Evolutionary conservation across 2,113 vertebrate species (phyloP), one percentile per base, ranked within the genome.

Genomic region (Coracopsis vasa): DNA sequence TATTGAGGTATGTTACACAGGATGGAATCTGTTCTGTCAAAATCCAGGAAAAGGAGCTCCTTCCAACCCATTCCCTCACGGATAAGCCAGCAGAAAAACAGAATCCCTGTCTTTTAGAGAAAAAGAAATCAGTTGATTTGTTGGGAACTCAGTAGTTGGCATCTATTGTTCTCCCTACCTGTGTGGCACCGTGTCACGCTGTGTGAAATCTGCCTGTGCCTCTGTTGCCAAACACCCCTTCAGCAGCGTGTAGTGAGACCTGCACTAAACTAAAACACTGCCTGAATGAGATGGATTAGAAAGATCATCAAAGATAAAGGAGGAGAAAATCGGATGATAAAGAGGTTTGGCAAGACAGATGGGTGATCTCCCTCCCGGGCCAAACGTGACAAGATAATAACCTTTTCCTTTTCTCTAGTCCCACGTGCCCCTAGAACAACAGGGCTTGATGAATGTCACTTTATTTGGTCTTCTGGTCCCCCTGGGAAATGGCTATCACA

Each of bases 291-390:
- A 53, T n/a, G 6, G 88, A 93, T 96, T 95, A 81, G 92, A 51
- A 81, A 91, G 92, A 87, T 69, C 93, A 89, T 64, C 92, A 91
- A 95, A 94, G 70, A 90, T 87, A 89, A 95, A 71, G 65, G 69
- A 42, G 86, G 77, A 95, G 73, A 91, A 95, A 95, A 86, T 64
- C 72, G 92, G 92, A 90, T 4, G 7, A 93, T 95, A 93, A 94
- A 94, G 78, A 90, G 79, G 67, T 61, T 93, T 94, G 94, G 94
- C 27, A 53, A 93, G 88, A 80, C 45, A 93, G 75, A 88, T 78
- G 70, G 94, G 79, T 90, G 94, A 91, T 87, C 90, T 81, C 89
- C 86, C 77, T 91, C 66, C 84, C 86, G 65, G 77, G 69, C 80
- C 83, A 91, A 74, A 65, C 65, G 39, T 81, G 90, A 88, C 88